These are phyloP conservation scores for Drosophila kepulauana DNA, from an alignment of 1,140 invertebrate species.

Conservation along the genomic window DNA sequence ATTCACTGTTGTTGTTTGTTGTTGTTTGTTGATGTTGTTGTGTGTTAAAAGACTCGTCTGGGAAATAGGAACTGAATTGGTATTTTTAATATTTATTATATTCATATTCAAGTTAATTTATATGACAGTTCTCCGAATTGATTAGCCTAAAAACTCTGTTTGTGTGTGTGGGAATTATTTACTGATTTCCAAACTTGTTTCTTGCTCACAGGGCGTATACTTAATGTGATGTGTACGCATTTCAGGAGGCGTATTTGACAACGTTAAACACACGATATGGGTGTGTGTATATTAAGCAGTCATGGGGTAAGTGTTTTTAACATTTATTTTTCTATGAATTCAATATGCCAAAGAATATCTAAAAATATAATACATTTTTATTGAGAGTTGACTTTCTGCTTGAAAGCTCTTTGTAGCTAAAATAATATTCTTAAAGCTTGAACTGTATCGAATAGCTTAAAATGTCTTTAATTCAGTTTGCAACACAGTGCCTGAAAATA, in stretches of 20 bases:
- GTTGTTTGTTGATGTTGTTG: not conserved
- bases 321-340: too few species aligned
- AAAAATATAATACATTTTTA: too few species aligned
- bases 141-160: not conserved
- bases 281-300: not conserved
- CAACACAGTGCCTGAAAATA: too few species aligned
- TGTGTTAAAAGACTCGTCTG: not conserved
- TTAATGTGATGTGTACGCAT: not conserved
- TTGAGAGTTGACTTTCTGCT: too few species aligned
- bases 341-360: too few species aligned
- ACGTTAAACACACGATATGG: too few species aligned
- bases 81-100: slow-evolving; percentile 4
- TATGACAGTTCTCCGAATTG: not conserved
- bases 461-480: too few species aligned
- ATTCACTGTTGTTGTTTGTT: slow-evolving; percentile 11
- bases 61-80: not conserved
- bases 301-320: not conserved
- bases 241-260: not conserved
- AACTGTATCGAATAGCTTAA: too few species aligned
- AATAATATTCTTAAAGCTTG: too few species aligned
- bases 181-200: not conserved
- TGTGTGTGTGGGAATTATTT: too few species aligned
- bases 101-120: slow-evolving; percentile 5
- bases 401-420: too few species aligned
- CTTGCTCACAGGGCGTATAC: not conserved